A percentile compares a stretch with the other conserved stretches of the same genome.
Evolutionary conservation across 2,888 invertebrate species (phyloP).

Genomic region (Loripinus fragilis): DNA sequence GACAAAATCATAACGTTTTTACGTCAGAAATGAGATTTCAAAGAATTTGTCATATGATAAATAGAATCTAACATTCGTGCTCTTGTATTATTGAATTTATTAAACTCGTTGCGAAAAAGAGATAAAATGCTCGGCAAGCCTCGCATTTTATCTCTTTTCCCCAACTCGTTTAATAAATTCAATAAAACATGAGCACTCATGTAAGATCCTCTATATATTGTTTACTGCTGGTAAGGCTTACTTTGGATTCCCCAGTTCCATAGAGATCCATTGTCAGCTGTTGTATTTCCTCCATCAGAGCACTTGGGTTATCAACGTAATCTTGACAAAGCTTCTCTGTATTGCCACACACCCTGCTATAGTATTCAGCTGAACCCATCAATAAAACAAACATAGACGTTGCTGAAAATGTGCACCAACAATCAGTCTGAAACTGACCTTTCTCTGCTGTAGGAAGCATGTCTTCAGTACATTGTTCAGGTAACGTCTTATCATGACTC

Average conservation of each 20-base stretch:
- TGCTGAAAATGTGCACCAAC: background rate
- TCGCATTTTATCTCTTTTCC: too few species aligned
- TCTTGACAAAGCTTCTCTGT: background rate
- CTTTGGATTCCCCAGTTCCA: background rate
- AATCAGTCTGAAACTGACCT: background rate
- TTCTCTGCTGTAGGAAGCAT: background rate
- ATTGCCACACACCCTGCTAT: background rate
- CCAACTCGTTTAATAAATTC: too few species aligned
- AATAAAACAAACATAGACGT: conserved; percentile 18
- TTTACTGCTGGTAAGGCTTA: too few species aligned
- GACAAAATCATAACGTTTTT: too few species aligned
- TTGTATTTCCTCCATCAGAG: background rate
- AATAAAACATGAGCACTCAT: too few species aligned
- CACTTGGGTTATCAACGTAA: background rate
- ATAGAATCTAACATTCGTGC: too few species aligned
- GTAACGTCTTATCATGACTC: background rate
- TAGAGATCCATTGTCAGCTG: background rate
- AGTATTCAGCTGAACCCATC: background rate
- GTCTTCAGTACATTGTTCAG: background rate
- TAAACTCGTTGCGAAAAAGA: too few species aligned
- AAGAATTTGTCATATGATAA: too few species aligned
- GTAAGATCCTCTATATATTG: too few species aligned
- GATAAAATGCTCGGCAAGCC: too few species aligned
- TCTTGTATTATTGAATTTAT: too few species aligned
- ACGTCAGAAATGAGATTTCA: too few species aligned